A percentile compares a stretch with the other conserved stretches of the same genome.
Evolutionary conservation across 2,797 vertebrate species (phyloP).

Genomic region (Ptychadena robeensis): DNA sequence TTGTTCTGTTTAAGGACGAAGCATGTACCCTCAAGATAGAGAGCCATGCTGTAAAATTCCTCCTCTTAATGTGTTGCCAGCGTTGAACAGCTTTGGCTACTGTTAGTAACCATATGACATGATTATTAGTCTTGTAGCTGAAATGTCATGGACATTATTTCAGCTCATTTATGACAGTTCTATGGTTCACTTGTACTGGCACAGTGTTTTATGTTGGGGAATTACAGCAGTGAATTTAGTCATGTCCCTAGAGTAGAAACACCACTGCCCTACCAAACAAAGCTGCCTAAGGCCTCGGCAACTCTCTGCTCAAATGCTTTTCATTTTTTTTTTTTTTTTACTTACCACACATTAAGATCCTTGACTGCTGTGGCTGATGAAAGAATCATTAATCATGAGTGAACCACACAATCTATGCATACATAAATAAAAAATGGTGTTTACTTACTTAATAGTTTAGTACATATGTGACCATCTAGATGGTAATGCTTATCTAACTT

Average conservation of each 20-base stretch:
- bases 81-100: constrained; percentile 43
- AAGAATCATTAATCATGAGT: constrained; percentile 52
- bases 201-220: constrained; percentile 55
- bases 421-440: constrained; percentile 54
- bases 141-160: constrained; percentile 54
- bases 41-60: background rate
- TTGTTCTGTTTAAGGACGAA: too few species aligned
- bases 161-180: constrained; percentile 48
- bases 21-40: too few species aligned
- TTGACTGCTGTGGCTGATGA: constrained; percentile 48
- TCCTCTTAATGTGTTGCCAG: constrained; percentile 28
- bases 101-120: constrained; percentile 39
- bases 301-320: constrained; percentile 19
- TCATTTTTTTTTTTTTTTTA: constrained; percentile 21
- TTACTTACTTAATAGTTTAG: constrained; percentile 42
- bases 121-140: constrained; percentile 47
- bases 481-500: background rate
- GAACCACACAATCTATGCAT: constrained; percentile 42
- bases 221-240: constrained; percentile 54
- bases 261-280: constrained; percentile 39
- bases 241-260: constrained; percentile 43
- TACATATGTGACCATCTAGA: constrained; percentile 10
- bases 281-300: constrained; percentile 49
- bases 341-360: constrained; percentile 54
- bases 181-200: constrained; percentile 56